A percentile compares a stretch with the other conserved stretches of the same genome.
These are phyloP conservation scores for Orchesella cincta DNA, from an alignment of 1,140 invertebrate genomes.

Conservation along the genomic window DNA sequence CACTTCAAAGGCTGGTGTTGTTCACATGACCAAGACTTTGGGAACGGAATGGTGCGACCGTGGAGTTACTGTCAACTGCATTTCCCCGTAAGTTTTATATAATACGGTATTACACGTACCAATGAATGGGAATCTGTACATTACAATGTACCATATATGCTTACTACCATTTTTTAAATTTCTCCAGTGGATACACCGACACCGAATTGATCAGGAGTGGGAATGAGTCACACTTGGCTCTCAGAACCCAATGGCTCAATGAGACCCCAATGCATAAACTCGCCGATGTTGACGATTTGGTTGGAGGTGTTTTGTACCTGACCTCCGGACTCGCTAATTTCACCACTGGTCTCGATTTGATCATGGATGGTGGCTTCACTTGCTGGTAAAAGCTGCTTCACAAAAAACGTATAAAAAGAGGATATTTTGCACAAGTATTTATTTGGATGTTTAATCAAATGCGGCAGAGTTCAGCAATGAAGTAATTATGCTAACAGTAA, in stretches of 20 bases:
- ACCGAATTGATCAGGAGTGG: slow-evolving; percentile 45
- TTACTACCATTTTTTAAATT: no score
- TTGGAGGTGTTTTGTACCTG: slow-evolving; percentile 48
- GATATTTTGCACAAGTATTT: no score
- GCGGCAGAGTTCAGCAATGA: no score
- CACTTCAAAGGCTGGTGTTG: slow-evolving; percentile 43
- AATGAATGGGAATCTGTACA: neutral
- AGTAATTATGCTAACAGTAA: no score
- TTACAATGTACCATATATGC: no score
- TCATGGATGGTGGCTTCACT: slow-evolving; percentile 43
- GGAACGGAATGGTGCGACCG: slow-evolving; percentile 46
- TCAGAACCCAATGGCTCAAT: slow-evolving; percentile 44
- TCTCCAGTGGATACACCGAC: slow-evolving; percentile 50
- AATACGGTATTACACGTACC: no score
- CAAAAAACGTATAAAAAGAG: no score
- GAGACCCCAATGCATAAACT: slow-evolving; percentile 47
- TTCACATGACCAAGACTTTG: slow-evolving; percentile 46
- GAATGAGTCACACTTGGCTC: slow-evolving; percentile 38
- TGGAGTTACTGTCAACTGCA: slow-evolving; percentile 48
- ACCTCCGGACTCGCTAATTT: slow-evolving; percentile 47
- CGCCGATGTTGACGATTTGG: slow-evolving; percentile 46
- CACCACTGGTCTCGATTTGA: slow-evolving; percentile 47
- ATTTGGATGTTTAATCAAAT: no score
- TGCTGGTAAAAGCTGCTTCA: slow-evolving; percentile 45
- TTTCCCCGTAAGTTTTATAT: slow-evolving; percentile 50